These are phyloP conservation scores for Pan paniscus DNA, from an alignment of 2,113 vertebrate species.

Conservation along the genomic window DNA sequence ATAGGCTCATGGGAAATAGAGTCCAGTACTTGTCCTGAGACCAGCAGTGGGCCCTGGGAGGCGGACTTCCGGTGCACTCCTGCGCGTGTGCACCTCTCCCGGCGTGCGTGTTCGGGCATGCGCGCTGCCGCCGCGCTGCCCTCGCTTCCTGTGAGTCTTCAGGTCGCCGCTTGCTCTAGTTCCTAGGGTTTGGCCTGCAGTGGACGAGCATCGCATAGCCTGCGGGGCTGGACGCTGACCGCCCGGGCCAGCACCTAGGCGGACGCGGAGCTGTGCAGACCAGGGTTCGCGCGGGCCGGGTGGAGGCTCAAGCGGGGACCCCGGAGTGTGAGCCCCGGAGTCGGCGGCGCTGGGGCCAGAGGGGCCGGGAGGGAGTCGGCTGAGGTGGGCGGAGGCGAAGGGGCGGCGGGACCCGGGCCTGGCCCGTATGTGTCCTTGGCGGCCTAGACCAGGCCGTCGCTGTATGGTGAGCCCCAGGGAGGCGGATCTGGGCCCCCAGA, in stretches of 20 bases:
- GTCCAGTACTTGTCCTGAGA: accelerated
- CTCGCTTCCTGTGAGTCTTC: not conserved
- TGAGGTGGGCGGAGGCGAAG: not conserved
- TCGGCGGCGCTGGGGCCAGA: not conserved
- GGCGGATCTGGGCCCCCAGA: too few relatives aligned
- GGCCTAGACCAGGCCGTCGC: too few relatives aligned
- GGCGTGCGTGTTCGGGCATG: not conserved
- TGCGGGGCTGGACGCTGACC: not conserved
- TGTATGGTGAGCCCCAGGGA: not conserved
- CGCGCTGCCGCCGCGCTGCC: not conserved
- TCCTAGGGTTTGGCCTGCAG: not conserved
- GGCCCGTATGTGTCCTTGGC: not conserved
- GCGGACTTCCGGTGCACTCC: not conserved
- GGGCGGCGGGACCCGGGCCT: too few relatives aligned
- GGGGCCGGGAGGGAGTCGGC: not conserved
- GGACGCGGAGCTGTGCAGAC: not conserved
- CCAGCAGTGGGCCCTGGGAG: accelerated
- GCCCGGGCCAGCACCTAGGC: not conserved
- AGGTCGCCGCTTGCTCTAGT: not conserved
- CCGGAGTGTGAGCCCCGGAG: not conserved
- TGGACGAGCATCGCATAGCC: not conserved
- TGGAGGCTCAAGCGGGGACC: not conserved
- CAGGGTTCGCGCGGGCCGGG: not conserved
- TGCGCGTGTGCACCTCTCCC: not conserved
- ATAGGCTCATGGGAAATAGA: not conserved